Base-by-base conservation (phyloP, 2,797 vertebrate genomes). In the Bradypodion ventrale region DNA sequence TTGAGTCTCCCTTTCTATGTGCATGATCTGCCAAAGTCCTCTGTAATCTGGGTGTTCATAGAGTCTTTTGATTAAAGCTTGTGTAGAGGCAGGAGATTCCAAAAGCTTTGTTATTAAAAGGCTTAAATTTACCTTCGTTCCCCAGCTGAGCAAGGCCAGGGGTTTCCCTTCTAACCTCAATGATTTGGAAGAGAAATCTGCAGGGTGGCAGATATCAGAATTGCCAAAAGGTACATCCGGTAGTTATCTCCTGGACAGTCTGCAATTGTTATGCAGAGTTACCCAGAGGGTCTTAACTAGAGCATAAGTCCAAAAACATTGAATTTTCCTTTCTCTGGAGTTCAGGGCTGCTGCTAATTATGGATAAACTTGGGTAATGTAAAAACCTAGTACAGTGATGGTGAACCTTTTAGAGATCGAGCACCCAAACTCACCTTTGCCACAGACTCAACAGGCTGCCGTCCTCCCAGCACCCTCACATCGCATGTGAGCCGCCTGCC, bases 1-100 rank as follows among this genome's bases (percentile, higher is more conserved):
- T 59, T n/a, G 35, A 70, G 25, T 49, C 23, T 35, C 37, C 23
- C 35, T 69, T 13, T 40, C 27, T 65, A 29, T 32, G 49, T 74
- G 72, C n/a, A 4, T 42, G 68, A 69, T 80, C 37, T 59, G 40
- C 42, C 59, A 66, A 70, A 80, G 59, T 70, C 78, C 78, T 80
- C 65, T 52, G 13, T 69, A n/a, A 80, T 56, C 65, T 52, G 25
- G 37, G 32, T n/a, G 27, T 80, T 25, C 19, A 5, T 63, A 32
- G 40, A 49, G 59, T 40, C 59, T 78, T 81, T 56, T 68, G 46
- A 70, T 76, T 29, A n/a, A 77, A 83, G 49, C 37, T 27, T n/a
- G 23, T 42, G 21, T 75, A 27, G 6, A 10, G 29, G 49, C 13
- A 69, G 29, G 27, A 32, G 49, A 77, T 69, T 79, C 49, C 35